phyloP scores from a whole-genome alignment of 2,113 vertebrate species.

The Micronycteris hirsuta region DNA sequence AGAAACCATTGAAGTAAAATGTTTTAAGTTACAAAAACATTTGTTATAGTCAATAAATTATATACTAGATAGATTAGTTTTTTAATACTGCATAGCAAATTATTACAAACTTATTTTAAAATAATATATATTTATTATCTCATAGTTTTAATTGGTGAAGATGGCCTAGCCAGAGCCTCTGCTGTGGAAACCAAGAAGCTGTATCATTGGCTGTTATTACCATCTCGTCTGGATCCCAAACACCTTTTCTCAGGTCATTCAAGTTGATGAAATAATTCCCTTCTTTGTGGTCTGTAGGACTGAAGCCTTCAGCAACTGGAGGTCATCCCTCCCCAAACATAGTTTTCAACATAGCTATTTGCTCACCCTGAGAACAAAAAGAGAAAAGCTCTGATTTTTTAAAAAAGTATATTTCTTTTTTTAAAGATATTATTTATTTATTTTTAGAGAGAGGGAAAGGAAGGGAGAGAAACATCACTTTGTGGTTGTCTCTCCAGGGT shows the following conservation, averaged over 20 bases:
- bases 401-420: too few relatives aligned
- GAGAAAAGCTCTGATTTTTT: not conserved
- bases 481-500: too few relatives aligned
- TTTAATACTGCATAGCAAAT: not conserved
- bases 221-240: not conserved
- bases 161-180: not conserved
- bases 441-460: too few relatives aligned
- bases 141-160: not conserved
- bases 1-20: not conserved
- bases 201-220: not conserved
- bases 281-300: not conserved
- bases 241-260: rapidly evolving
- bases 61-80: not conserved
- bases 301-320: not conserved
- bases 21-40: not conserved
- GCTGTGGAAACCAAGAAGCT: not conserved
- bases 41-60: not conserved
- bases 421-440: too few relatives aligned
- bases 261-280: not conserved
- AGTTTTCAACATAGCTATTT: not conserved
- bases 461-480: too few relatives aligned
- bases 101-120: too few relatives aligned
- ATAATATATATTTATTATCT: not conserved
- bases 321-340: not conserved
- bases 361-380: not conserved